Percentiles rank a stretch among this genome's conserved stretches.
Conservation (phyloP, 2,888 invertebrate species). For the Cloeon dipterum region DNA sequence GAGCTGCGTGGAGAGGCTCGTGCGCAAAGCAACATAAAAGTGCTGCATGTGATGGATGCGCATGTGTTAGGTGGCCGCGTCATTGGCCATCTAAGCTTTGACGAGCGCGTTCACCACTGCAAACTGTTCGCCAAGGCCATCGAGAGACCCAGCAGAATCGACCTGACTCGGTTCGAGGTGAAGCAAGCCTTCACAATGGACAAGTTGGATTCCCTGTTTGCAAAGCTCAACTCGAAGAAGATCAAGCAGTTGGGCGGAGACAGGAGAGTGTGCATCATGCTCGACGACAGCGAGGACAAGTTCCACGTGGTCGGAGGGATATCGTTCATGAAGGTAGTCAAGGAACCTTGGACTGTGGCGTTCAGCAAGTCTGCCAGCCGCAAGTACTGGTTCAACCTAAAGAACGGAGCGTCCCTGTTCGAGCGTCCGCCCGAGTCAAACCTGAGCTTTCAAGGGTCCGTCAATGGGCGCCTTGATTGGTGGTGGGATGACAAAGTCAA, state of each 20-base stretch:
- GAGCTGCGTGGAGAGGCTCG: conserved; percentile 37
- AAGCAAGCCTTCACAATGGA: conserved; percentile 32
- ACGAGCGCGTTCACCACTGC: conserved; percentile 30
- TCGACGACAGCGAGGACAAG: conserved; percentile 19
- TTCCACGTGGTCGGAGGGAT: conserved; percentile 32
- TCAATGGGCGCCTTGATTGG: too few relatives aligned
- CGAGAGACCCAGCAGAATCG: conserved; percentile 30
- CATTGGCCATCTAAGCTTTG: conserved; percentile 29
- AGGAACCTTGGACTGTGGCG: too few relatives aligned
- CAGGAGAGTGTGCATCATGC: conserved; percentile 16
- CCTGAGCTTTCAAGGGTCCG: too few relatives aligned
- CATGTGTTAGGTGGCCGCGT: conserved; percentile 43
- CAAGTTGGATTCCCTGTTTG: conserved; percentile 22
- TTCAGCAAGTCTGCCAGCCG: too few relatives aligned
- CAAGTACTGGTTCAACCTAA: too few relatives aligned
- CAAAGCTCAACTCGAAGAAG: conserved; percentile 13
- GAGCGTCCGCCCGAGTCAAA: too few relatives aligned
- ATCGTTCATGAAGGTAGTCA: conserved; percentile 32
- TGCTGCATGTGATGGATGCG: conserved; percentile 62
- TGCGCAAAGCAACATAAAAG: conserved; percentile 28
- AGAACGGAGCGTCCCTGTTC: too few relatives aligned
- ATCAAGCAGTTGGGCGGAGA: conserved; percentile 15
- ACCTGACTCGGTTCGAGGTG: conserved; percentile 27
- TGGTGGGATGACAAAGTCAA: too few relatives aligned
- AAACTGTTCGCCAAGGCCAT: conserved; percentile 39